Base-by-base conservation (phyloP, 2,797 vertebrate genomes). In the Echeneis naucrates region DNA sequence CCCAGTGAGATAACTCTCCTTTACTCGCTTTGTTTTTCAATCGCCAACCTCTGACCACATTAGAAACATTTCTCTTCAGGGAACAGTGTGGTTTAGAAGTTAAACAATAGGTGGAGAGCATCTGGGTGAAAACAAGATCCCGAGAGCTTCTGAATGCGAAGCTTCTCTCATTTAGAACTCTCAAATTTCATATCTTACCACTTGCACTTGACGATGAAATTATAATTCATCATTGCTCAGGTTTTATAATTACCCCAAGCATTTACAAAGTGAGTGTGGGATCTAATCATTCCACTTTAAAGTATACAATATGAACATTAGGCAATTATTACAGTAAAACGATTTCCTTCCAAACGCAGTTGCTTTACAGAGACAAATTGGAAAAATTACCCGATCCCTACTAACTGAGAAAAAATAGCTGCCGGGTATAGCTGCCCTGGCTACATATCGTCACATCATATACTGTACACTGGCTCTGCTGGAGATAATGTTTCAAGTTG, bases 1-100 rank as follows among this genome's bases (percentile, higher is more conserved):
- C 51, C 82, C 93, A 81, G 94, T 95, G 90, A 95, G 94, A 90
- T 42, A 62, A 72, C 48, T 53, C 45, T 80, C 45, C 37, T 87
- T 87, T 69, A 51, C 68, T 80, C 2, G 9, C 35, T 58, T 11
- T 5, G 47, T 58, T 57, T 55, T 69, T 79, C 40, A 56, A 42
- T 63, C 35, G 58, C 69, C 33, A 66, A 12, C n/a, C 56, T 75
- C 17, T 5, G 11, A 59, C 8, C 4, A 16, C 37, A 59, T 26
- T 26, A 16, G 50, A 27, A 16, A 51, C 8, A 51, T 16, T 16
- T 51, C 24, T 9, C 9, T 13, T 27, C 16, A 32, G 44, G 33
- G 65, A 26, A 66, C 33, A 11, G 12, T 45, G 21, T 38, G 35
- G 2, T 45, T 6, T 19, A 21, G 50, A 68, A 12, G 44, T 53